Evolutionary conservation across 2,113 vertebrate species (phyloP), one percentile per base, ranked within the genome.

Genomic region (Rhinoptilus africanus): DNA sequence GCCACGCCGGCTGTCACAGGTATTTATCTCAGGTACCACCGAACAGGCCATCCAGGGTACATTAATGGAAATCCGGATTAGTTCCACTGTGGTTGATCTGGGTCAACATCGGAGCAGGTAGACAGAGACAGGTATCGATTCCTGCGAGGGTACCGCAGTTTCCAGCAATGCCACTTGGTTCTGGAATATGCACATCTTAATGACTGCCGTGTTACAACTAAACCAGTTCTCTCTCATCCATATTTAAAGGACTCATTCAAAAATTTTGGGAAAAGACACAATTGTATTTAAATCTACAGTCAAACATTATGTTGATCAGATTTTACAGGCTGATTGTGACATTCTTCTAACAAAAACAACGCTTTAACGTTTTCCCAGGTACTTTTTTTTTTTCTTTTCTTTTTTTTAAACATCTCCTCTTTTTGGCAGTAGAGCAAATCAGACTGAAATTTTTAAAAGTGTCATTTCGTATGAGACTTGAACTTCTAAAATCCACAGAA

Each of bases 81-180:
- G 18, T 67, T 89, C 35, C n/a, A 53, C 41, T 23, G 28, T 30
- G 48, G 45, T 77, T 88, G 78, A 85, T 21, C 35, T 62, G 37
- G 41, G 39, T 79, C 90, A 94, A 39, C 47, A 82, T 48, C 50
- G 68, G 27, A 63, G 28, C 34, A 39, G 35, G 66, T 45, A 84
- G 56, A 34, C 0, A 30, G 41, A 77, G 6, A 14, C 0, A 1
- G 14, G 39, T n/a, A 66, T 37, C 6, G 9, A 80, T 56, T 30
- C 37, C 62, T 23, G 12, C 4, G 14, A 92, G 18, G 0, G 3
- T 26, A 37, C 24, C 51, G 63, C 47, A 50, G 34, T 37, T 84
- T 59, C 62, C 53, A 82, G 32, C 19, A 34, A 30, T 4, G 14
- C 4, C 2, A 0, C 62, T 77, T 43, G 9, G 28, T 53, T 71